Evolutionary conservation across 2,797 vertebrate species (phyloP).

Genomic region (Bucorvus abyssinicus): DNA sequence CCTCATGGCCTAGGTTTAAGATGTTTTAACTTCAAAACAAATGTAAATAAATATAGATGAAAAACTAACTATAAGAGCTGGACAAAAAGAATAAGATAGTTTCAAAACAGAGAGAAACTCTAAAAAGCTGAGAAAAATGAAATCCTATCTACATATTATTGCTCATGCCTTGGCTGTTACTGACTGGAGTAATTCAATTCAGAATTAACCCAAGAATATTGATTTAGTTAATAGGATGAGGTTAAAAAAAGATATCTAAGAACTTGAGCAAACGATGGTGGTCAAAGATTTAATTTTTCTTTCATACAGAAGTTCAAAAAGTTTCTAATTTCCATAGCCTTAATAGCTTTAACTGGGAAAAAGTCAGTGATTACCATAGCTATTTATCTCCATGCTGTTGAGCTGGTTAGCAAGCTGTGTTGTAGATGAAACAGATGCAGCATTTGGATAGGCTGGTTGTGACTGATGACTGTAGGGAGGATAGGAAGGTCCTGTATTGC

Average conservation of each 20-base stretch:
- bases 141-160: not conserved
- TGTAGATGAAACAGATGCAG: slow-evolving; percentile 64
- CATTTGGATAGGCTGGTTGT: slow-evolving; percentile 75
- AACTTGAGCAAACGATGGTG: not conserved
- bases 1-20: not conserved
- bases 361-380: slow-evolving; percentile 79
- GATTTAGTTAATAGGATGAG: not conserved
- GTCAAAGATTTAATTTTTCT: not conserved
- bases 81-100: not conserved
- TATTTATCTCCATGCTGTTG: slow-evolving; percentile 85
- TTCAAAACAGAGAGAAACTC: not conserved
- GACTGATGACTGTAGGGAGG: slow-evolving; percentile 74
- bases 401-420: slow-evolving; percentile 87
- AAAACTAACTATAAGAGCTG: not conserved
- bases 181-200: not conserved
- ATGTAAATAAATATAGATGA: not conserved
- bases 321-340: not conserved
- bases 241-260: not conserved
- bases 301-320: not conserved
- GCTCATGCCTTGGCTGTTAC: not conserved
- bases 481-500: slow-evolving; percentile 58
- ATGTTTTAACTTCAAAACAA: not conserved
- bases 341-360: not conserved
- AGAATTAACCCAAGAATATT: not conserved
- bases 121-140: not conserved